phyloP scores from a whole-genome alignment of 2,113 vertebrate species.

The Cebus imitator region DNA sequence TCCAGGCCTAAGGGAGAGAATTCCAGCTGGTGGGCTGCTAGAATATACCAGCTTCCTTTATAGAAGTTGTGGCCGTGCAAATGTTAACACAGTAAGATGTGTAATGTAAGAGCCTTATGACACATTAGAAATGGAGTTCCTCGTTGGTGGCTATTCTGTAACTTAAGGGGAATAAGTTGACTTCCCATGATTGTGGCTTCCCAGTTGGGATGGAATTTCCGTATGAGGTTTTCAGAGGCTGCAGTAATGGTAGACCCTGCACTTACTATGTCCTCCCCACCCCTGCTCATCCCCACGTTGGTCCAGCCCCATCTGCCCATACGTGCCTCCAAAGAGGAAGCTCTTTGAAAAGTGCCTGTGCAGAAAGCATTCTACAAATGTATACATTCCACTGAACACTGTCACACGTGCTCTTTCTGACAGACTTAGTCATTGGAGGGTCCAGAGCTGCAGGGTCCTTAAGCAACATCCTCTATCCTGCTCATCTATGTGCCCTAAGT shows the following conservation, averaged over 20 bases:
- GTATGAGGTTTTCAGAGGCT: not conserved
- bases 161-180: not conserved
- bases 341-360: not conserved
- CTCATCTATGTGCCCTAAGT: not conserved
- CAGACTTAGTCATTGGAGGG: not conserved
- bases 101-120: not conserved
- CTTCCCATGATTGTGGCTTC: not conserved
- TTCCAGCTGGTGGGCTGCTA: not conserved
- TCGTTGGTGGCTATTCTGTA: not conserved
- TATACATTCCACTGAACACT: not conserved
- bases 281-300: fast-evolving
- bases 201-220: not conserved
- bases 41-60: not conserved
- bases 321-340: not conserved
- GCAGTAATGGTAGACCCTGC: not conserved
- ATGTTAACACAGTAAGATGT: not conserved
- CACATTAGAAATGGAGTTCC: not conserved
- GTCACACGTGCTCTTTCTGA: not conserved
- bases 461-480: not conserved
- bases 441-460: not conserved
- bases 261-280: not conserved
- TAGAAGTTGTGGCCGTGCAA: not conserved
- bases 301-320: not conserved
- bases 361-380: not conserved
- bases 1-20: not conserved